Base-by-base conservation (phyloP, 2,797 vertebrate species). In the Falco novaeseelandiae region DNA sequence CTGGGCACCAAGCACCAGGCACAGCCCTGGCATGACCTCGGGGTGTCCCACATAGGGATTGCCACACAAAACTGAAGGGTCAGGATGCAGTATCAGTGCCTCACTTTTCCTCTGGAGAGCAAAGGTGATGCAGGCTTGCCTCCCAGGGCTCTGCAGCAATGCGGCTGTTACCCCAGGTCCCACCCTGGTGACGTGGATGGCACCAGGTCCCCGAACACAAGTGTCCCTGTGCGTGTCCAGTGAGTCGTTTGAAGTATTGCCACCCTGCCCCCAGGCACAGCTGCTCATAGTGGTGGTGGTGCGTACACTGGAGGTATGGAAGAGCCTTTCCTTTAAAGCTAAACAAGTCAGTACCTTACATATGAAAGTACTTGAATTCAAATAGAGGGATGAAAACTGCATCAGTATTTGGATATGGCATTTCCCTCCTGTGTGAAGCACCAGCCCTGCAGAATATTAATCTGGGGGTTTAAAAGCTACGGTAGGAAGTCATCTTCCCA, bases 401-500 rank as follows among this genome's bases (percentile, higher is more conserved):
- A 9, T 49, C 34, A 3, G 30, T 86, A 44, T 94, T 95, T 96
- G 94, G 82, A 72, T 87, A 78, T 32, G 78, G 84, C 80, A 26
- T 48, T 87, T 85, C 70, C 76, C 66, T 88, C 61, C 74, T 9
- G 2, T 8, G 79, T 83, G 83, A 83, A 93, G 65, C 93, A 51
- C 27, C 44, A 52, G 46, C 82, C 76, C 76, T 83, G 79, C 36
- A 83, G 89, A 96, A 94, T 93, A 96, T 97, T 93, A 92, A 93
- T 79, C 69, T 76, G 71, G 84, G 91, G 79, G 72, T 97, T 96
- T 92, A 84, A 86, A 96, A 94, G 93, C 72, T 78, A 42, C 2
- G 12, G 67, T 83, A 76, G 66, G 93, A 95, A 92, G 95, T 55
- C 44, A 38, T 78, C 91, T 97, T 95, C 83, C 81, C 93, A 93